A percentile compares a stretch with the other conserved stretches of the same genome.
These are phyloP conservation scores for Ophioninae sp. DNA, from an alignment of 2,888 invertebrate genomes.

Conservation along the genomic window DNA sequence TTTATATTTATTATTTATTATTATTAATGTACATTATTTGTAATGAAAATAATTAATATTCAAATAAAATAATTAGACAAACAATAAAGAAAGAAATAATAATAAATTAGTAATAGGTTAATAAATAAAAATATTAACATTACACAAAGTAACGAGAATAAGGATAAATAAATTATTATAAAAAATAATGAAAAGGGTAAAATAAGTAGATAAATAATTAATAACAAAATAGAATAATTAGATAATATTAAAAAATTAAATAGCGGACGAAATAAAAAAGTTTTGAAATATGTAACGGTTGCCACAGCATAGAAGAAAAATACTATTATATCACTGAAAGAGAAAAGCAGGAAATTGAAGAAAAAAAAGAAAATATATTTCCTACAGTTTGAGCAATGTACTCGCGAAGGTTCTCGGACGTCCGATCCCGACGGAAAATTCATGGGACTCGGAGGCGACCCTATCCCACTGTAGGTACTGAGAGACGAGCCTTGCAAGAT, in stretches of 20 bases:
- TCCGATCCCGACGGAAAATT: conserved; percentile 37
- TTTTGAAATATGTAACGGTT: background rate
- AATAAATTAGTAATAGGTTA: too few relatives aligned
- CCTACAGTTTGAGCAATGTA: conserved; percentile 28
- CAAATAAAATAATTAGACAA: too few relatives aligned
- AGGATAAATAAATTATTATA: too few relatives aligned
- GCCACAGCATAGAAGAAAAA: background rate
- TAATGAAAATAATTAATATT: background rate
- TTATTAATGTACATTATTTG: background rate
- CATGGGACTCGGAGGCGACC: conserved; percentile 28
- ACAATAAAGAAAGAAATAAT: too few relatives aligned
- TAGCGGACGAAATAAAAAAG: background rate
- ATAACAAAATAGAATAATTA: background rate
- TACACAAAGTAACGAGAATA: too few relatives aligned
- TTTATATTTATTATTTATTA: background rate
- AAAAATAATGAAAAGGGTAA: too few relatives aligned
- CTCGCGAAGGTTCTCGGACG: conserved; percentile 29
- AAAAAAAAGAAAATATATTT: background rate
- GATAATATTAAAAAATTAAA: background rate
- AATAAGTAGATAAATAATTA: too few relatives aligned
- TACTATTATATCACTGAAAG: background rate
- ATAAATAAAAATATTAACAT: too few relatives aligned
- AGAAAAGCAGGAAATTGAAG: background rate
- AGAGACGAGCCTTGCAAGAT: conserved; percentile 35
- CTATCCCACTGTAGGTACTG: conserved; percentile 4